Conservation (phyloP, 2,797 vertebrate species). For the Falco rusticolus region DNA sequence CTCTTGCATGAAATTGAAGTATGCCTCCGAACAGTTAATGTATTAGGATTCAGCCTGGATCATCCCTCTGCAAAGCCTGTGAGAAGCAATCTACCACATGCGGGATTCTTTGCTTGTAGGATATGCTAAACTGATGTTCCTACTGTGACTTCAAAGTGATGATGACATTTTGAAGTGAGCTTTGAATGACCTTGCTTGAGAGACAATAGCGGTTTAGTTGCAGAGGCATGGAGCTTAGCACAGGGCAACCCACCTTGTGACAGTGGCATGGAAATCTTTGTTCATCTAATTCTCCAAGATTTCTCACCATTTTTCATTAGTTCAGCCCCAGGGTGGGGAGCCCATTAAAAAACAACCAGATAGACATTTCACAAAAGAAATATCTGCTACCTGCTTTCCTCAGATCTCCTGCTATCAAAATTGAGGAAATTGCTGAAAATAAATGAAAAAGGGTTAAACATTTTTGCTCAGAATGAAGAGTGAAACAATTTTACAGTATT, state of each 20-base stretch:
- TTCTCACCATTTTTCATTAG: conserved; percentile 35
- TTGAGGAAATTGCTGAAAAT: not conserved
- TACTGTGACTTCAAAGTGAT: conserved; percentile 31
- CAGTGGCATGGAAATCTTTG: not conserved
- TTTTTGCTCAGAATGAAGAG: not conserved
- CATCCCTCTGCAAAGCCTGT: conserved; percentile 16
- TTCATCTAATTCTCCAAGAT: conserved; percentile 10
- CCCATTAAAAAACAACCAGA: not conserved
- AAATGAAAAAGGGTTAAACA: not conserved
- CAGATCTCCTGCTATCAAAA: not conserved
- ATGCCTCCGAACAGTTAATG: not conserved
- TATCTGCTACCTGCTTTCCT: not conserved
- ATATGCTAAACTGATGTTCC: conserved; percentile 57
- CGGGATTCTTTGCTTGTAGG: conserved; percentile 48
- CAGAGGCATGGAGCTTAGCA: not conserved
- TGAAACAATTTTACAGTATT: not conserved
- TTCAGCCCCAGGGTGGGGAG: not conserved
- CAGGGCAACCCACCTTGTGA: not conserved
- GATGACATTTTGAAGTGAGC: too few species aligned
- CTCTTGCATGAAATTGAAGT: not conserved
- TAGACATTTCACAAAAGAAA: not conserved
- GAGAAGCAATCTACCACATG: conserved; percentile 62
- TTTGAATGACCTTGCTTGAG: too few species aligned
- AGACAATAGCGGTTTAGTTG: not conserved
- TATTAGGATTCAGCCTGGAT: conserved; percentile 50